Conservation (phyloP, 2,113 vertebrate species). For the Podarcis cretensis region DNA sequence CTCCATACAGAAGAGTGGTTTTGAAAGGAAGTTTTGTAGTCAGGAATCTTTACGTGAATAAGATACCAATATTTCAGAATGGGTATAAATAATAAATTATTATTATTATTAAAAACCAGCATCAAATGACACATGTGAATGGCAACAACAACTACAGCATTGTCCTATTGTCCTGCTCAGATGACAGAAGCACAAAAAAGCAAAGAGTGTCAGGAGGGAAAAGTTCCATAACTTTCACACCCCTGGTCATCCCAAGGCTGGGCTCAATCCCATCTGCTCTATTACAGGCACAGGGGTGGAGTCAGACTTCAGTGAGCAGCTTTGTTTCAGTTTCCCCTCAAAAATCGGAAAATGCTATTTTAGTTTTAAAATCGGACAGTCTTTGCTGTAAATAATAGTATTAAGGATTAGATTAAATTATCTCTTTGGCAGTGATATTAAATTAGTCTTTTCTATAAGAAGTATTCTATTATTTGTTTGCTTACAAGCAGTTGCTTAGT, state of each 20-base stretch:
- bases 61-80: not conserved
- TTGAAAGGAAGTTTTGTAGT: no score
- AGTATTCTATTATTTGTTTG: not conserved
- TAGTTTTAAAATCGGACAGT: not conserved
- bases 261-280: conserved; percentile 42
- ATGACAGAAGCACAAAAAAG: conserved; percentile 43
- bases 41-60: not conserved
- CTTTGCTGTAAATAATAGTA: not conserved
- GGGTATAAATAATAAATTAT: no score
- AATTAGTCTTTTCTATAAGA: not conserved
- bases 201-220: not conserved
- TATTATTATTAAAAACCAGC: conserved; percentile 10
- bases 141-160: not conserved
- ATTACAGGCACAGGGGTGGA: not conserved
- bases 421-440: not conserved
- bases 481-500: conserved; percentile 9
- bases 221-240: conserved; percentile 5
- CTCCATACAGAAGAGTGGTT: conserved; percentile 16
- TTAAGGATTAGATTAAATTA: not conserved
- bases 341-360: conserved; percentile 18
- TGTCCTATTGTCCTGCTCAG: not conserved
- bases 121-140: not conserved
- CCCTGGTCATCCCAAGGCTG: not conserved
- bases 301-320: not conserved
- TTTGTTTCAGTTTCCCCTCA: not conserved